Evolutionary conservation across 2,797 vertebrate genomes (phyloP).

Genomic region (Eurystomus glaucurus): DNA sequence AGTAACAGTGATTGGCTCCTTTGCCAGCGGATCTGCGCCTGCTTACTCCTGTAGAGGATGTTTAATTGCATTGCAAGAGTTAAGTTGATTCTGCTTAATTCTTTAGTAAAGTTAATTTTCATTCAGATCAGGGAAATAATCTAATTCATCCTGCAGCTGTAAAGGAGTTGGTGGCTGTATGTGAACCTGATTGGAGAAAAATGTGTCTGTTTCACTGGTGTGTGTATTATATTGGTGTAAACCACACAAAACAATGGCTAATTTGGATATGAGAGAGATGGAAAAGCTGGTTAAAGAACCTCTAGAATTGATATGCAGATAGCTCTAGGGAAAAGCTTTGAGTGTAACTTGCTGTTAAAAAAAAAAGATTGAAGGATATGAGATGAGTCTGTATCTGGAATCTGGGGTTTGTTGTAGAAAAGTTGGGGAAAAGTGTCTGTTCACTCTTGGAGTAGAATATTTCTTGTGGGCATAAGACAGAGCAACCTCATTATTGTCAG

Average conservation of each 20-base stretch:
- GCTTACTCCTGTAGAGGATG: background rate
- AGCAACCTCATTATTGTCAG: background rate
- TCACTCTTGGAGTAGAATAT: background rate
- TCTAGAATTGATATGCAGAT: background rate
- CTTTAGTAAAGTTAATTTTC: background rate
- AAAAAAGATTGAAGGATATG: background rate
- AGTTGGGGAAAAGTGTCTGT: background rate
- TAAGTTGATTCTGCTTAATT: background rate
- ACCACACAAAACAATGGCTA: background rate
- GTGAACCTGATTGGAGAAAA: background rate
- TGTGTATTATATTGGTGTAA: background rate
- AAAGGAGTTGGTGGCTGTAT: background rate
- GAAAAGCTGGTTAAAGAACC: background rate
- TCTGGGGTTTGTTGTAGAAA: background rate
- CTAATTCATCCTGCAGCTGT: background rate
- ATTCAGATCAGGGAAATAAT: background rate
- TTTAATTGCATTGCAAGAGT: background rate
- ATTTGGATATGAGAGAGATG: background rate
- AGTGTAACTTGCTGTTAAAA: background rate
- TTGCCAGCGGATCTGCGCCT: background rate
- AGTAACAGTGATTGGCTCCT: background rate
- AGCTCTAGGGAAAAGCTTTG: background rate
- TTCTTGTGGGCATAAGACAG: background rate
- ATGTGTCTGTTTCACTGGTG: background rate
- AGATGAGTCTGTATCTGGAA: background rate